Conservation (phyloP, 2,113 vertebrate species). For the Serinus canaria region DNA sequence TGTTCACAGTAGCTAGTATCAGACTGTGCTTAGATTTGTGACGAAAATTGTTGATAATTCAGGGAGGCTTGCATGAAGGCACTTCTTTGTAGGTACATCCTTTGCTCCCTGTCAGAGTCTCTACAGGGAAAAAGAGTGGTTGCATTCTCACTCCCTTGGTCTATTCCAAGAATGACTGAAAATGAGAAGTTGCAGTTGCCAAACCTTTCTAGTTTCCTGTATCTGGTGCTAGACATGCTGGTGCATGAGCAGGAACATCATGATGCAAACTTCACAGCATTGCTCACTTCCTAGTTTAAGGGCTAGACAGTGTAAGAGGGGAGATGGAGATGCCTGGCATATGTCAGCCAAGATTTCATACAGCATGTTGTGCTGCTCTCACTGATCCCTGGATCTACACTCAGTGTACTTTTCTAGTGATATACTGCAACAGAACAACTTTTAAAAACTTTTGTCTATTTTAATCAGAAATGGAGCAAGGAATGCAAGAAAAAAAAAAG, state of each 20-base stretch:
- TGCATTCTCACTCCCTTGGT: neutral
- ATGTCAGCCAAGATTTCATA: neutral
- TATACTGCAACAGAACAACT: neutral
- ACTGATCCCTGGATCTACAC: neutral
- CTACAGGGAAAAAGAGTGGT: neutral
- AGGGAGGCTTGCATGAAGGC: neutral
- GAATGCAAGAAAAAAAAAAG: neutral
- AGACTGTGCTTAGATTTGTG: neutral
- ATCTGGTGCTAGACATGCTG: neutral
- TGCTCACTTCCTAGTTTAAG: neutral
- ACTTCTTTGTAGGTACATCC: neutral
- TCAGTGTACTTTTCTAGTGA: neutral
- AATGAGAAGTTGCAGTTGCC: neutral
- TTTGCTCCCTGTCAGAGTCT: neutral
- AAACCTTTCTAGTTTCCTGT: neutral
- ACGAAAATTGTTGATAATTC: neutral
- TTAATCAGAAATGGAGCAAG: neutral
- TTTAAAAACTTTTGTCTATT: neutral
- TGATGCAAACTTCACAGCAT: neutral
- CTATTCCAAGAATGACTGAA: neutral
- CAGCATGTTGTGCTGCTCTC: neutral
- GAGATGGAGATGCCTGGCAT: neutral
- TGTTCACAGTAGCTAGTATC: neutral
- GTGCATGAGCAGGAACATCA: neutral
- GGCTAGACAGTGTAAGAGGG: neutral